Conservation (phyloP, 1,140 invertebrate genomes). For the Aphis craccivora region DNA sequence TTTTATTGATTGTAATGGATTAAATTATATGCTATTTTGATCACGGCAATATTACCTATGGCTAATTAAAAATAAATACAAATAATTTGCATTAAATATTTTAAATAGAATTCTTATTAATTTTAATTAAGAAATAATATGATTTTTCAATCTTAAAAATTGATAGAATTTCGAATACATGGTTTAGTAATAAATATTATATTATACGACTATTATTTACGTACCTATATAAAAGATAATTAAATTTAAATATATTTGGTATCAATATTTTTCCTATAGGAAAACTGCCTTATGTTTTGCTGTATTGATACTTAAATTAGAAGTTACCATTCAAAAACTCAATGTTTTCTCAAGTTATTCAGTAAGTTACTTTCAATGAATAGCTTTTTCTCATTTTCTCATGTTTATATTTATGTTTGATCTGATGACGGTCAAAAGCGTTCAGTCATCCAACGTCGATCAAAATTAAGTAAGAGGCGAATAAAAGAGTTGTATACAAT, state of each 20-base stretch:
- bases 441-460: not conserved
- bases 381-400: not conserved
- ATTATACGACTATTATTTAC: not conserved
- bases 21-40: too few relatives aligned
- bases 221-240: not conserved
- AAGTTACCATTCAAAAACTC: not conserved
- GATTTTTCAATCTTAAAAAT: not conserved
- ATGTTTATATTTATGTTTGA: not conserved
- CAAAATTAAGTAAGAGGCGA: not conserved
- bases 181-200: not conserved
- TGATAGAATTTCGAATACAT: not conserved
- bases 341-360: not conserved
- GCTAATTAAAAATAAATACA: too few relatives aligned
- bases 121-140: not conserved
- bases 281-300: not conserved
- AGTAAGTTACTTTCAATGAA: not conserved
- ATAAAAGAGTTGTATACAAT: not conserved
- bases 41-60: too few relatives aligned
- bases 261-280: not conserved
- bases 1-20: too few relatives aligned
- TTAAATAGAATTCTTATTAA: not conserved
- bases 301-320: not conserved
- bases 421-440: not conserved
- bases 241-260: not conserved
- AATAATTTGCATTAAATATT: too few relatives aligned